Conservation (phyloP, 2,888 invertebrate species). For the Aricia artaxerxes region DNA sequence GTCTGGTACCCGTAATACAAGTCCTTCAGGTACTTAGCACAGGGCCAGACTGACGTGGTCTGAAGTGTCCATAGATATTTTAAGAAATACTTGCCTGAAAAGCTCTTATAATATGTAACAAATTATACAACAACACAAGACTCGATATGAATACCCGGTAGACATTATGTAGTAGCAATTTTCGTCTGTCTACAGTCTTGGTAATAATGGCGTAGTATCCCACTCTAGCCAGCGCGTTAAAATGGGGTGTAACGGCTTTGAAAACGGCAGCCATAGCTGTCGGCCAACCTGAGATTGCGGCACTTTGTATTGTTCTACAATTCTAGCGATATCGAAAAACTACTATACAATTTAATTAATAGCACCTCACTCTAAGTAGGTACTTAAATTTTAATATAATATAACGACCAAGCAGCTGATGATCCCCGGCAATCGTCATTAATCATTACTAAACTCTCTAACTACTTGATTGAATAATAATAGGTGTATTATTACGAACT, state of each 20-base stretch:
- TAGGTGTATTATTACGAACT: not conserved
- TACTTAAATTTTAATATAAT: not conserved
- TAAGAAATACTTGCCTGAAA: slow-evolving; percentile 52
- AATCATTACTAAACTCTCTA: not conserved
- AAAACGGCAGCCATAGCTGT: slow-evolving; percentile 6
- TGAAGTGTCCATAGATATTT: too few relatives aligned
- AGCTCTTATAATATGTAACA: slow-evolving; percentile 61
- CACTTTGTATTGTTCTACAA: too few relatives aligned
- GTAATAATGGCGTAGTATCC: slow-evolving; percentile 61
- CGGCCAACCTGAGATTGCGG: too few relatives aligned
- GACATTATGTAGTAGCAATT: slow-evolving; percentile 47
- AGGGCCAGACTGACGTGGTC: too few relatives aligned
- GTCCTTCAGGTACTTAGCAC: too few relatives aligned
- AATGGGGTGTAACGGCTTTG: slow-evolving; percentile 56
- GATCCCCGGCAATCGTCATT: not conserved
- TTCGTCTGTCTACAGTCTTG: slow-evolving; percentile 45
- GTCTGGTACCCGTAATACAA: too few relatives aligned
- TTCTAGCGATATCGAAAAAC: not conserved
- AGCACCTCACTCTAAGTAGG: not conserved
- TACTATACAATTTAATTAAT: too few relatives aligned
- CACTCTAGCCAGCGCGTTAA: slow-evolving; percentile 56
- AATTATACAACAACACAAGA: slow-evolving; percentile 56
- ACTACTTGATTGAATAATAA: not conserved
- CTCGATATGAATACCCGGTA: slow-evolving; percentile 52
- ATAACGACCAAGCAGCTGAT: not conserved